Percentiles rank a stretch among this genome's conserved stretches.
Conservation (phyloP, 2,797 vertebrate genomes). For the Diglossa cyanea region DNA sequence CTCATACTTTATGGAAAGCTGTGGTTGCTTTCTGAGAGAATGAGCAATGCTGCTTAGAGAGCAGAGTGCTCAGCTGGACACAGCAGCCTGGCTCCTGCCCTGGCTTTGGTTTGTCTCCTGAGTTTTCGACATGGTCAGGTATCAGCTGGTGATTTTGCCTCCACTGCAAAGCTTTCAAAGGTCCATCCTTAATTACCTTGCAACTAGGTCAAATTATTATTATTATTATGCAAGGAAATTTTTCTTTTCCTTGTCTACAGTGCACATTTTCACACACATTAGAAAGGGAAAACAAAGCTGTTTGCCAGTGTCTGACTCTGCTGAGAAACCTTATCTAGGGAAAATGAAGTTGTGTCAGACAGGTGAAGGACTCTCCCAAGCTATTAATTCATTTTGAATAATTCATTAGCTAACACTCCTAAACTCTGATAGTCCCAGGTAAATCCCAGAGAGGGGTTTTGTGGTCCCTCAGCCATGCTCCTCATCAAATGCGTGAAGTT, state of each 20-base stretch:
- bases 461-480: constrained; percentile 5
- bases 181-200: background rate
- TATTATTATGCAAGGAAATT: background rate
- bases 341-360: constrained; percentile 69
- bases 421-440: constrained; percentile 55
- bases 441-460: constrained; percentile 35
- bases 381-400: constrained; percentile 72
- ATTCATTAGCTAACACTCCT: constrained; percentile 71
- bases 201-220: background rate
- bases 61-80: background rate
- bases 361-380: constrained; percentile 69
- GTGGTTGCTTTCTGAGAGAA: background rate
- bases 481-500: constrained; percentile 25
- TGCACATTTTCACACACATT: background rate
- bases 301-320: constrained; percentile 42
- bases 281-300: constrained; percentile 47
- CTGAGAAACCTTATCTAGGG: constrained; percentile 69
- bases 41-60: background rate
- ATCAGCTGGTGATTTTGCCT: background rate
- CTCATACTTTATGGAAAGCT: background rate
- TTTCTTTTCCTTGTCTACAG: background rate
- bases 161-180: background rate
- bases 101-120: background rate
- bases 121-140: background rate
- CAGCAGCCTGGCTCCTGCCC: background rate